A percentile compares a stretch with the other conserved stretches of the same genome.
These are phyloP conservation scores for Pandion haliaetus DNA, from an alignment of 2,113 vertebrate genomes.

Conservation along the genomic window DNA sequence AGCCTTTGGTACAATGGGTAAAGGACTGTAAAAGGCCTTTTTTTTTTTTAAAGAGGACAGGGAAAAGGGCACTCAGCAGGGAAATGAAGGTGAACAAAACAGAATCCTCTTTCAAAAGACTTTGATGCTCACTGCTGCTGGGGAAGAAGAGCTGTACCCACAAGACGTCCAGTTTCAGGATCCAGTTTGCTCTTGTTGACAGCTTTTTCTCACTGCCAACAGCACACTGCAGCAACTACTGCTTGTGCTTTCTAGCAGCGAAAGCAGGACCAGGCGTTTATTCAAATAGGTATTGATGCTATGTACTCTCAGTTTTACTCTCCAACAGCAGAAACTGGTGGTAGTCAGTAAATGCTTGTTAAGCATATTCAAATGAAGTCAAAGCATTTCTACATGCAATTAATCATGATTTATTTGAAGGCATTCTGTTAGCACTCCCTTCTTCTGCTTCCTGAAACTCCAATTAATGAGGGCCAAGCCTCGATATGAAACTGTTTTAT, in stretches of 20 bases:
- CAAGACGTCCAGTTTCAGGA: not conserved
- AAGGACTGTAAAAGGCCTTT: not conserved
- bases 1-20: not conserved
- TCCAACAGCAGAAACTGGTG: constrained; percentile 44
- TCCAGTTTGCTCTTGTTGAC: not conserved
- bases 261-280: not conserved
- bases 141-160: not conserved
- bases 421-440: constrained; percentile 45
- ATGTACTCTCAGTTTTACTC: constrained; percentile 58
- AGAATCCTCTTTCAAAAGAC: not conserved
- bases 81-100: not conserved
- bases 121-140: not conserved
- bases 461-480: constrained; percentile 53
- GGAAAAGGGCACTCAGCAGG: not conserved
- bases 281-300: constrained; percentile 59
- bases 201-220: not conserved
- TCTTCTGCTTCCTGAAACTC: constrained; percentile 64
- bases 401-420: constrained; percentile 70
- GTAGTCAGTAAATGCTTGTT: constrained; percentile 42
- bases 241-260: not conserved
- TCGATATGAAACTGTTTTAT: constrained; percentile 46
- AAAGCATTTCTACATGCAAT: constrained; percentile 66
- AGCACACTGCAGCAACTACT: not conserved
- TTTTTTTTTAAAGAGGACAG: not conserved
- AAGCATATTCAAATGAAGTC: constrained; percentile 58